Conservation (phyloP, 2,113 vertebrate genomes). For the Callionymus lyra region DNA sequence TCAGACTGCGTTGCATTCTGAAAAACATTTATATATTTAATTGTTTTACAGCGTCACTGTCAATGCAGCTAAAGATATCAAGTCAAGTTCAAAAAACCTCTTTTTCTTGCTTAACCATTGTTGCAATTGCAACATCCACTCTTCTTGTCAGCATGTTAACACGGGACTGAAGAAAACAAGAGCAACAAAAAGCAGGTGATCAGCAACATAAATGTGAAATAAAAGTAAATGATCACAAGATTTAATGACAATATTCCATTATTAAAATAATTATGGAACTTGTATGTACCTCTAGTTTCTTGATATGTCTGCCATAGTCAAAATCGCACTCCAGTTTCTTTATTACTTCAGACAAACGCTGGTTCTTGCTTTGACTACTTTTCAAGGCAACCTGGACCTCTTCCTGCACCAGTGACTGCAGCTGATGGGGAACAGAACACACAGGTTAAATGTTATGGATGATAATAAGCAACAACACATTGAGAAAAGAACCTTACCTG, state of each 20-base stretch:
- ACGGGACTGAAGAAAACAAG: conserved; percentile 27
- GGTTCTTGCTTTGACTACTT: conserved; percentile 13
- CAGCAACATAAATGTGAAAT: background rate
- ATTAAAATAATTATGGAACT: background rate
- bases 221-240: background rate
- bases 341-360: conserved; percentile 13
- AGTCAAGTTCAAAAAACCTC: conserved; percentile 31
- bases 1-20: too few relatives aligned
- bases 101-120: conserved; percentile 10
- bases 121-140: conserved; percentile 39
- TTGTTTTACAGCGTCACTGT: too few relatives aligned
- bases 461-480: too few relatives aligned
- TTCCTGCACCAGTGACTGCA: conserved; percentile 20
- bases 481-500: conserved; percentile 22
- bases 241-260: background rate
- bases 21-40: too few relatives aligned
- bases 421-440: conserved; percentile 24
- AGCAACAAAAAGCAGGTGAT: too few relatives aligned
- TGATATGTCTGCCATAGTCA: conserved; percentile 11
- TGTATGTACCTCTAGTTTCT: conserved; percentile 35
- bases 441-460: background rate
- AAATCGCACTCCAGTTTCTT: conserved; percentile 7
- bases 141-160: conserved; percentile 34
- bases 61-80: too few relatives aligned
- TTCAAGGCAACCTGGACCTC: conserved; percentile 15